phyloP scores from a whole-genome alignment of 2,797 vertebrate species.

The Alca torda region DNA sequence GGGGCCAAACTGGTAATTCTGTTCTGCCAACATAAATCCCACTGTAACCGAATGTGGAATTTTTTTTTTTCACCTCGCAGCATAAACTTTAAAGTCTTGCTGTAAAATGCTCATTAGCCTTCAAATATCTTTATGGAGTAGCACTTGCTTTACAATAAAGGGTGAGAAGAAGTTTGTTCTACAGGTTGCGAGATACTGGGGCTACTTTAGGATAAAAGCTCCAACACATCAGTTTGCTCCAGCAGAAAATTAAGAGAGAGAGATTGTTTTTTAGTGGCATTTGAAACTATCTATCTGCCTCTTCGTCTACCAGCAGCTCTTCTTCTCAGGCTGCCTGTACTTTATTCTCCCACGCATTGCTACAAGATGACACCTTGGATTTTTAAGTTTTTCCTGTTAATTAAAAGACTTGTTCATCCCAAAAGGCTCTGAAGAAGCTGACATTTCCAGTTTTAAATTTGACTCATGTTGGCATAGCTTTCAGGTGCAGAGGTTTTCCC shows the following conservation, averaged over 20 bases:
- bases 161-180: slow-evolving; percentile 8
- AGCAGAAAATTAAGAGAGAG: slow-evolving; percentile 26
- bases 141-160: not conserved
- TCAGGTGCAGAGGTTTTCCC: not conserved
- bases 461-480: not conserved
- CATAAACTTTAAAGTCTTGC: slow-evolving; percentile 49
- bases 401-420: not conserved
- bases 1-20: not conserved
- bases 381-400: slow-evolving; percentile 18
- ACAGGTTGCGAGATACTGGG: not conserved
- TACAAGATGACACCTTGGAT: not conserved
- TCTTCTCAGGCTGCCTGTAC: not conserved
- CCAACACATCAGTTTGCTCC: not conserved
- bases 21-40: slow-evolving; percentile 20
- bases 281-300: slow-evolving; percentile 12
- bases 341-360: not conserved
- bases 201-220: not conserved
- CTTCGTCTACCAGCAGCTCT: not conserved
- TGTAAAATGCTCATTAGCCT: slow-evolving; percentile 55
- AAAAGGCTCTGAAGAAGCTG: not conserved
- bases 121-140: slow-evolving; percentile 3
- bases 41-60: not conserved
- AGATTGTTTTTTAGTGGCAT: not conserved
- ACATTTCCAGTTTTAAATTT: not conserved
- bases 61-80: slow-evolving; percentile 14